Evolutionary conservation across 2,797 vertebrate species (phyloP), one percentile per base, ranked within the genome.

Genomic region (Diceros bicornis): DNA sequence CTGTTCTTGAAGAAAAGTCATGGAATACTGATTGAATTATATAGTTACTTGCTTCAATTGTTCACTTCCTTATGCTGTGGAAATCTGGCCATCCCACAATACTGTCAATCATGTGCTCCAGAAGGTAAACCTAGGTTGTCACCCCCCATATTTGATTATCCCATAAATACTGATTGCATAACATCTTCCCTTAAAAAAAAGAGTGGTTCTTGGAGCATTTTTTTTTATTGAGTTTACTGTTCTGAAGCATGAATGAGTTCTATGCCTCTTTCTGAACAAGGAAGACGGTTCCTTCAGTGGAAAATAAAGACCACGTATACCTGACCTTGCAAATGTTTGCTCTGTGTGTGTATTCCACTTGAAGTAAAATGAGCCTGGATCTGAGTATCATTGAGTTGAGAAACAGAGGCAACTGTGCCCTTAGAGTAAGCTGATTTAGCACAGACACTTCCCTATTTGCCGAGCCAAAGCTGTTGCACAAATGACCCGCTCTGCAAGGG

Each of bases 361-460:
- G 94, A 92, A 97, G 96, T 61, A 89, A 97, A 97, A 91, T 0
- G 1, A 52, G 59, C 44, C 18, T 78, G 91, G 96, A 84, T 74
- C 94, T 98, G 96, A 91, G 93, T 61, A 84, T 18, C 95, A 86
- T 81, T 50, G 84, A 71, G 82, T 4, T 84, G 97, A 94, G 97
- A 83, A 97, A 93, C 55, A 11, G 50, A 68, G 96, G 83, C 84
- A 75, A 41, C 9, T 10, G 82, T 97, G 85, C 96, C 97, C 88
- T 97, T 92, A 91, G 89, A 69, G 91, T 82, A 91, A 96, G 87
- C 94, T 79, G 97, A 94, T 91, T 97, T 72, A 84, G 75, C 3
- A 0, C 93, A 94, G 97, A 98, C 97, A 71, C 97, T 96, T 97
- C 98, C 98, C 97, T 98, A 89, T 97, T 98, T 98, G 98, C 95